phyloP scores from a whole-genome alignment of 2,888 invertebrate genomes.

The Steinernema hermaphroditum region DNA sequence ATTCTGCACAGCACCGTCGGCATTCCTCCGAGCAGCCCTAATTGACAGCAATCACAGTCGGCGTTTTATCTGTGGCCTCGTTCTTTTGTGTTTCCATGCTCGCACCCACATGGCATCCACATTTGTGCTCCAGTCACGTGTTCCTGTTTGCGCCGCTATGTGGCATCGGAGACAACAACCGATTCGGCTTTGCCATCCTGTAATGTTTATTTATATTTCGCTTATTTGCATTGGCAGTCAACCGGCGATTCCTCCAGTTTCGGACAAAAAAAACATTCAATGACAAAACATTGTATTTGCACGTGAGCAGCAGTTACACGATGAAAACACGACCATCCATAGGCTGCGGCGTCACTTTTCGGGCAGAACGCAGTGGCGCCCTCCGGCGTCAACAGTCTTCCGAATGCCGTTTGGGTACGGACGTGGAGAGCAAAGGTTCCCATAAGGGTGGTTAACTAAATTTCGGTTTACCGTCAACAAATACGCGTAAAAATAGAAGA shows the following conservation, averaged over 20 bases:
- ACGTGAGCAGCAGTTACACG: background rate
- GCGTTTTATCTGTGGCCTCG: background rate
- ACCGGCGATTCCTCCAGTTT: background rate
- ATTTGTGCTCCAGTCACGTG: too few species aligned
- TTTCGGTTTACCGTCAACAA: too few species aligned
- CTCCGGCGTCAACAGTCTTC: background rate
- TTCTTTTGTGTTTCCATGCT: background rate
- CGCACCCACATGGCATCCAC: too few species aligned
- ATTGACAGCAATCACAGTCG: background rate
- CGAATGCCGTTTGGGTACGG: background rate
- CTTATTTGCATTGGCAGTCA: too few species aligned
- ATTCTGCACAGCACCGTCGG: background rate
- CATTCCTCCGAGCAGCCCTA: background rate
- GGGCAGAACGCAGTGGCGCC: background rate
- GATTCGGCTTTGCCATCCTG: too few species aligned
- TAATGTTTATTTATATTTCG: too few species aligned
- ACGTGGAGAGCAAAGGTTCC: slow-evolving; percentile 8
- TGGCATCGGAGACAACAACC: too few species aligned
- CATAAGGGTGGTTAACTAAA: background rate
- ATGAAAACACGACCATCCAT: background rate
- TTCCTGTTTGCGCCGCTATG: background rate
- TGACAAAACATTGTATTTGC: background rate
- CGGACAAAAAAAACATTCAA: slow-evolving; percentile 8
- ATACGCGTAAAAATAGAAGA: too few species aligned
- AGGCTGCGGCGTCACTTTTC: too few species aligned